These are phyloP conservation scores for Drosophila trichaetosa DNA, from an alignment of 2,888 invertebrate genomes.

Conservation along the genomic window DNA sequence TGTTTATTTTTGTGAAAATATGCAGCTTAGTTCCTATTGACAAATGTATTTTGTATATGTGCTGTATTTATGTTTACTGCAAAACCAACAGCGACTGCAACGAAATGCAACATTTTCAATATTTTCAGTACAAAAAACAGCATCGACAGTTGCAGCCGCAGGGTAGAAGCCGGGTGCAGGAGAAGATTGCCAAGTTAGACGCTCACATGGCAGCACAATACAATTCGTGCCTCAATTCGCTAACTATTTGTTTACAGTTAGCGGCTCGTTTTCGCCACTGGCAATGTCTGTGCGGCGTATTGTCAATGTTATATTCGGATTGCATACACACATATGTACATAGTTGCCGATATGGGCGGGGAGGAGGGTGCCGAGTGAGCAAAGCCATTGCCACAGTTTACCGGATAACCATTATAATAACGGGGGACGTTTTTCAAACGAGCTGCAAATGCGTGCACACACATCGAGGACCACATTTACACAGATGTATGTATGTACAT, in stretches of 20 bases:
- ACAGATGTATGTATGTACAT: background rate
- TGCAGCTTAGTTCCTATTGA: background rate
- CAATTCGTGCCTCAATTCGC: conserved; percentile 31
- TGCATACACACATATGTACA: conserved; percentile 13
- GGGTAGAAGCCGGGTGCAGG: background rate
- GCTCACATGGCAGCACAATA: conserved; percentile 3
- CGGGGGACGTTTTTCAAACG: conserved; percentile 31
- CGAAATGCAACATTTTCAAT: conserved; percentile 1
- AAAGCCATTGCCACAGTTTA: conserved; percentile 43
- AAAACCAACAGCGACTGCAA: background rate
- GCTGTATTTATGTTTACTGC: background rate
- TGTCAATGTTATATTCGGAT: conserved; percentile 61
- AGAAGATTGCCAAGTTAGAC: background rate
- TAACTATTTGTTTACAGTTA: conserved; percentile 67
- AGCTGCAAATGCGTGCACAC: background rate
- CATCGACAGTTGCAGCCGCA: background rate
- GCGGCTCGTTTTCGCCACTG: conserved; percentile 59
- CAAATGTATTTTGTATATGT: background rate
- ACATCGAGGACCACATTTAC: background rate
- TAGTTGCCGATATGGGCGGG: background rate
- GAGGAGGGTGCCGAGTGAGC: background rate
- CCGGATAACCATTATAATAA: conserved; percentile 73
- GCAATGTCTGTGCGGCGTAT: conserved; percentile 52
- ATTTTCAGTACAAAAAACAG: conserved; percentile 7
- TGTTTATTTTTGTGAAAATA: background rate